These are phyloP conservation scores for Neotoxoptera formosana DNA, from an alignment of 1,140 invertebrate genomes.

Conservation along the genomic window DNA sequence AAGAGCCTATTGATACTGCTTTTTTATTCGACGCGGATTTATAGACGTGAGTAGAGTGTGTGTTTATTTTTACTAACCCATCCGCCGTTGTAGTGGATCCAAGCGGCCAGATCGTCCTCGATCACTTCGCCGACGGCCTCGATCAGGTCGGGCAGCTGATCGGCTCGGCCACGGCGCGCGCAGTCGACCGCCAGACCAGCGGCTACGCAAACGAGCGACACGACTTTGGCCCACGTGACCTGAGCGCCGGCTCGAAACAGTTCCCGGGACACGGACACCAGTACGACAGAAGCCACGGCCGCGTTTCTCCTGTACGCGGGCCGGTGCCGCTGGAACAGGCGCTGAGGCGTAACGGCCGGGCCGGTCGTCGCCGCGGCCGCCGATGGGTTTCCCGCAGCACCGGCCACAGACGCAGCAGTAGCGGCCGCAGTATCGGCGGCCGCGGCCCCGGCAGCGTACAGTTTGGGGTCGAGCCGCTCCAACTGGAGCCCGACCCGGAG, in stretches of 20 bases:
- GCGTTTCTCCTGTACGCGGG: not conserved
- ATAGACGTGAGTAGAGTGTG: too few relatives aligned
- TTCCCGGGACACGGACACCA: constrained; percentile 67
- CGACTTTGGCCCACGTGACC: constrained; percentile 74
- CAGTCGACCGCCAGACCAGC: constrained; percentile 76
- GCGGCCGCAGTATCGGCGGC: not conserved
- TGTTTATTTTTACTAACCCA: constrained; percentile 68
- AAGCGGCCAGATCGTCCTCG: constrained; percentile 72
- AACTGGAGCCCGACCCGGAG: constrained; percentile 71
- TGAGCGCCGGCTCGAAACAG: constrained; percentile 61
- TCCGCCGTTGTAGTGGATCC: constrained; percentile 76
- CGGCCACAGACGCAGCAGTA: constrained; percentile 59
- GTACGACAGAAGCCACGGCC: constrained; percentile 67
- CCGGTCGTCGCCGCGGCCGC: constrained; percentile 63
- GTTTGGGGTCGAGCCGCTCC: constrained; percentile 73
- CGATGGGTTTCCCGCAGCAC: constrained; percentile 59
- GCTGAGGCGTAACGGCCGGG: not conserved
- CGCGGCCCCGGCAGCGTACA: constrained; percentile 50
- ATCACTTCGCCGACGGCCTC: constrained; percentile 71
- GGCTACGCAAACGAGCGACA: constrained; percentile 73
- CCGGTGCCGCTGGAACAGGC: not conserved
- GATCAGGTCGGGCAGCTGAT: constrained; percentile 71
- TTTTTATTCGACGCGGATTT: too few relatives aligned
- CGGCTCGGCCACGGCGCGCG: constrained; percentile 72
- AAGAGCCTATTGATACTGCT: too few relatives aligned